Evolutionary conservation across 1,140 invertebrate genomes (phyloP).

Genomic region (Dufourea novaeangliae): DNA sequence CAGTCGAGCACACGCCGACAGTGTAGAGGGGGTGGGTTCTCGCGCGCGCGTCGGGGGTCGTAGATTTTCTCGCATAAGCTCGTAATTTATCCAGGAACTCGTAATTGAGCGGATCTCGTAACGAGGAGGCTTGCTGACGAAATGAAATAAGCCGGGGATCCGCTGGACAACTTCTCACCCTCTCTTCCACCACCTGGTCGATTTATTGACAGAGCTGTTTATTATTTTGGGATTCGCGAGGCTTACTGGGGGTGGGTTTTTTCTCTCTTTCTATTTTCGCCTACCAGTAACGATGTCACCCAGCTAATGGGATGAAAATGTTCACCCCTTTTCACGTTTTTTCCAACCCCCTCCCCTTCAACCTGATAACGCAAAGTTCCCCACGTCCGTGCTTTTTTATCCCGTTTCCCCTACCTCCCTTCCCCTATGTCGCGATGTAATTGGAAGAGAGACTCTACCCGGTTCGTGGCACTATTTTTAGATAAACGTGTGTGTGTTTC

Average conservation of each 20-base stretch:
- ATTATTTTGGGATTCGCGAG: slow-evolving; percentile 24
- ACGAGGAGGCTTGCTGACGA: slow-evolving; percentile 29
- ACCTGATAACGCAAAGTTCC: background rate
- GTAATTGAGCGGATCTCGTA: slow-evolving; percentile 61
- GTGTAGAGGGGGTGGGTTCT: background rate
- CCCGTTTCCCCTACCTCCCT: background rate
- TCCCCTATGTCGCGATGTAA: background rate
- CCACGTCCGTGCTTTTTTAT: no score
- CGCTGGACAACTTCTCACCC: slow-evolving; percentile 17
- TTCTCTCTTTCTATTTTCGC: background rate
- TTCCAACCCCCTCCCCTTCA: background rate
- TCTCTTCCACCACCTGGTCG: background rate
- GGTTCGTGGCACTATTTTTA: background rate
- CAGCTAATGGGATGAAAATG: slow-evolving; percentile 26
- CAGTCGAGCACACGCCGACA: background rate
- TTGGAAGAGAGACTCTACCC: background rate
- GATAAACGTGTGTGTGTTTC: background rate
- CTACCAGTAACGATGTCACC: background rate
- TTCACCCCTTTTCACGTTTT: background rate
- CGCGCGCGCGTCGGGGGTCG: background rate
- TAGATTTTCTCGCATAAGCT: slow-evolving; percentile 56
- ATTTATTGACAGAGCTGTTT: slow-evolving; percentile 42
- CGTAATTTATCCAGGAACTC: slow-evolving; percentile 61
- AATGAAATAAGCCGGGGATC: slow-evolving; percentile 54
- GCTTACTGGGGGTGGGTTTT: no score